These are phyloP conservation scores for Dipodomys spectabilis DNA, from an alignment of 2,113 vertebrate species.

Conservation along the genomic window DNA sequence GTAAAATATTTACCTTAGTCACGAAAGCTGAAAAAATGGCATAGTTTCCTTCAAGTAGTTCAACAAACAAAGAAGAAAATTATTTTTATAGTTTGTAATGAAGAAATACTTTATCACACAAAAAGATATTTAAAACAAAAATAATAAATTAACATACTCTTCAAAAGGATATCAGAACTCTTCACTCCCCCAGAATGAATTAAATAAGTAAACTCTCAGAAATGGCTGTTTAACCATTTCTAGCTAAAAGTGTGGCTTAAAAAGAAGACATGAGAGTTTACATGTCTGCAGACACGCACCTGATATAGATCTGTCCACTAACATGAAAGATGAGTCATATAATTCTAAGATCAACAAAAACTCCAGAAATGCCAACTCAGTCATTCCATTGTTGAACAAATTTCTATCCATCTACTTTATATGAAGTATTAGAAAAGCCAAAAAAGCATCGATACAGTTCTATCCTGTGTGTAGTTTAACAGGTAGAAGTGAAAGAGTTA, in stretches of 20 bases:
- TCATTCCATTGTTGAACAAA: background rate
- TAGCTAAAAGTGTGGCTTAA: constrained; percentile 54
- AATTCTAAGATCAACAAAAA: background rate
- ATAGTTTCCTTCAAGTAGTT: constrained; percentile 6
- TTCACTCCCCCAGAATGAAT: constrained; percentile 4
- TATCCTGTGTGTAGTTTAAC: background rate
- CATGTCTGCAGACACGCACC: constrained; percentile 1
- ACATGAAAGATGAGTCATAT: background rate
- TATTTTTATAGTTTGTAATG: constrained; percentile 45
- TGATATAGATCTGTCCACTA: background rate
- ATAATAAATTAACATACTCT: constrained; percentile 25
- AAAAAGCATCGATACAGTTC: background rate
- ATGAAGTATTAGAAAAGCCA: background rate
- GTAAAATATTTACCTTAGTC: background rate
- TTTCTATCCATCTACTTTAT: background rate
- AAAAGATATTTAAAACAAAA: constrained; percentile 17
- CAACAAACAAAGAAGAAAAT: constrained; percentile 17
- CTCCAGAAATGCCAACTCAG: background rate
- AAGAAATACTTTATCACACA: constrained; percentile 49
- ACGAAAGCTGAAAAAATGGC: background rate
- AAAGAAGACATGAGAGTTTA: constrained; percentile 54
- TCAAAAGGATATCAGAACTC: constrained; percentile 61
- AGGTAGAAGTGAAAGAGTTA: constrained; percentile 32
- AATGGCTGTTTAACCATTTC: background rate
- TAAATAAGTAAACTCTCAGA: constrained; percentile 36